A percentile compares a stretch with the other conserved stretches of the same genome.
Conservation (phyloP, 2,797 vertebrate species). For the Gorsachius magnificus region DNA sequence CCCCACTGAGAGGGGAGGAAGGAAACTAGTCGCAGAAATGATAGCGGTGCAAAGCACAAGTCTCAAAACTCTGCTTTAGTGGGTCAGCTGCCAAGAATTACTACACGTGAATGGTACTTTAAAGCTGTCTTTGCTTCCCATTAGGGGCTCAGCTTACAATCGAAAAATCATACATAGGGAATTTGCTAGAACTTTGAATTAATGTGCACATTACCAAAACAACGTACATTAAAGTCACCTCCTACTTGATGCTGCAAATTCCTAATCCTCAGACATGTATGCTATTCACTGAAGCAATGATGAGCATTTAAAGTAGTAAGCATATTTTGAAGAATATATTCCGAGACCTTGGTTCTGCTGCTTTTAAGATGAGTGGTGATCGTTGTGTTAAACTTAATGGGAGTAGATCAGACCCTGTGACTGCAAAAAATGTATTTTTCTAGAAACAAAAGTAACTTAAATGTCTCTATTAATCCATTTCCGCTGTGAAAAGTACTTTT, state of each 20-base stretch:
- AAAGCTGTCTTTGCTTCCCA: not conserved
- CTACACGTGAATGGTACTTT: not conserved
- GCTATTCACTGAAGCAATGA: not conserved
- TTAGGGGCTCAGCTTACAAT: not conserved
- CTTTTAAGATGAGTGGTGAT: not conserved
- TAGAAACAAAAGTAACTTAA: not conserved
- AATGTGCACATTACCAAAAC: not conserved
- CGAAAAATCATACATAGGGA: not conserved
- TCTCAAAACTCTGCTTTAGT: not conserved
- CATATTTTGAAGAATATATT: not conserved
- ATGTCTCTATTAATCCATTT: not conserved
- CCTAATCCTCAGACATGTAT: not conserved
- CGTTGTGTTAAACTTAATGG: not conserved
- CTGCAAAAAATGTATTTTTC: not conserved
- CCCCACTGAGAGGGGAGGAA: not conserved
- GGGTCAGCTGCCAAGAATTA: constrained; percentile 14
- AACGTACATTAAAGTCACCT: not conserved
- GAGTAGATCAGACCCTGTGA: not conserved
- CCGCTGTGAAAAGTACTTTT: not conserved
- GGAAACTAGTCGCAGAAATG: not conserved
- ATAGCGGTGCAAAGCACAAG: not conserved
- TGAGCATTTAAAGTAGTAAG: not conserved
- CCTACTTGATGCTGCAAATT: not conserved
- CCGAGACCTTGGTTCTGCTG: not conserved
- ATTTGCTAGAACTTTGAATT: not conserved